These are phyloP conservation scores for Rutpela maculata DNA, from an alignment of 2,888 invertebrate species.

Conservation along the genomic window DNA sequence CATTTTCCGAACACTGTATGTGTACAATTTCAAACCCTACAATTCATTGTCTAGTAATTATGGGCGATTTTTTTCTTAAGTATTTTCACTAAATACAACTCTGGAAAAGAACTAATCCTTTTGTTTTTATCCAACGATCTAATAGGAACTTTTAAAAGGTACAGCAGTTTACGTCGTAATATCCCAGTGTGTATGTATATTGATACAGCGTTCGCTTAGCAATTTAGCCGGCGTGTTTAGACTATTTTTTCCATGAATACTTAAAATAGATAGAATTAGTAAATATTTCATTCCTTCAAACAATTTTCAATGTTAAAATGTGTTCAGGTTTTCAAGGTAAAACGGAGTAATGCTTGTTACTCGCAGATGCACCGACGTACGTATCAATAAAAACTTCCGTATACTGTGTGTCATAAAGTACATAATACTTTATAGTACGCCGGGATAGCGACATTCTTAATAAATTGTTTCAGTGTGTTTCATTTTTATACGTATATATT, in stretches of 20 bases:
- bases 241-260: slow-evolving; percentile 1
- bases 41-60: too few species aligned
- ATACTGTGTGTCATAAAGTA: too few species aligned
- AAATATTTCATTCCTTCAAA: slow-evolving; percentile 1
- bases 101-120: too few species aligned
- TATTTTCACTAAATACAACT: neutral
- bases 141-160: neutral
- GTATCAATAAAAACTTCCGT: neutral
- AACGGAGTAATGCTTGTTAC: neutral
- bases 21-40: too few species aligned
- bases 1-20: too few species aligned
- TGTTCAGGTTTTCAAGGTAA: neutral
- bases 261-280: slow-evolving; percentile 6
- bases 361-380: neutral
- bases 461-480: too few species aligned
- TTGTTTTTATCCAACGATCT: neutral
- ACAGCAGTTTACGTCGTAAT: neutral
- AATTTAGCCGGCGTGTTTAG: slow-evolving; percentile 7
- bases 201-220: slow-evolving; percentile 1
- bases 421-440: too few species aligned
- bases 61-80: too few species aligned
- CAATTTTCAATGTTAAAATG: slow-evolving; percentile 3
- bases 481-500: too few species aligned
- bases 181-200: neutral
- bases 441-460: too few species aligned